Evolutionary conservation across 2,797 vertebrate genomes (phyloP), one percentile per base, ranked within the genome.

Genomic region (Leptodactylus fallax): DNA sequence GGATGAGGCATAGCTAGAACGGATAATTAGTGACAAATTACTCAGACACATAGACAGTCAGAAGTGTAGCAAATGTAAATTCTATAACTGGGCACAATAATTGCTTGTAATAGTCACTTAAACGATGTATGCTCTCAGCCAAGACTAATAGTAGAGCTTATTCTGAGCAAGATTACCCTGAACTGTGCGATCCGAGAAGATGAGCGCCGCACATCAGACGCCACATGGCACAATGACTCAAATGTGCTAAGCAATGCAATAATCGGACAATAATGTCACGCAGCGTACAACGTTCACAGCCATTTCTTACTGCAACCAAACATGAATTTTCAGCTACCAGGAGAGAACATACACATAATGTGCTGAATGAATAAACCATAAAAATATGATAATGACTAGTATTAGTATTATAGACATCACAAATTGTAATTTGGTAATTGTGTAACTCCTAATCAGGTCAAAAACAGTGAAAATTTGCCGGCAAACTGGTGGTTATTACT

Each of bases 101-200:
- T 89, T 89, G 85, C 88, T 89, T 89, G 85, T 86, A 89, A 89
- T 87, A 89, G 85, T 89, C 80, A 83, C 80, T 83, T 86, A 87
- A 83, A 82, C 81, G 63, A 83, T 89, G 85, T 83, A 83, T 58
- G 79, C 80, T 86, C 80, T 89, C 88, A 89, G 88, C 88, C 88
- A 89, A 86, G 85, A 89, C 85, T 83, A 89, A 87, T 87, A 86
- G 85, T 63, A 63, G 81, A 89, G 88, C 85, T 45, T 86, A 86
- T 83, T 83, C 76, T 87, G 55, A 83, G 71, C 80, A 79, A 87
- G 74, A 89, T 89, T 82, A 83, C 82, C 71, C 55, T 58, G 80
- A 81, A 82, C 71, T 69, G 76, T n/a, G 58, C 45, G 63, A 80
- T 85, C 78, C 80, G 25, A 69, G 61, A 56, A 82, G 74, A 36